Evolutionary conservation across 2,888 invertebrate genomes (phyloP).

Genomic region (Gari tellinella): DNA sequence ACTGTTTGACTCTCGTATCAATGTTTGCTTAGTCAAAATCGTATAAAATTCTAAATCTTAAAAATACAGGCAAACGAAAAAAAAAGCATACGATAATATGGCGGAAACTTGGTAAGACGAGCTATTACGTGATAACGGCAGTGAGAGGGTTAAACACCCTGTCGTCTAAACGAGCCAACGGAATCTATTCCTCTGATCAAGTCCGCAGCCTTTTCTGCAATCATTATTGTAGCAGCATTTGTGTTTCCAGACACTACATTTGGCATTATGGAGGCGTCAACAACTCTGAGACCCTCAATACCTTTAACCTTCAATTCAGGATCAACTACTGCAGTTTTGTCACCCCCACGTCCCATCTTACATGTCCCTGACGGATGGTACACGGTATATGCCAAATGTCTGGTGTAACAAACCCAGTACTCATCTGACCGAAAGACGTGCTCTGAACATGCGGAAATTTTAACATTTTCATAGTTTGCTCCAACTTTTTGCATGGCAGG

Average conservation of each 20-base stretch:
- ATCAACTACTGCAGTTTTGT: conserved; percentile 88
- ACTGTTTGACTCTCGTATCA: too few relatives aligned
- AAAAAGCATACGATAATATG: too few relatives aligned
- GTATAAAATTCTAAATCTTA: too few relatives aligned
- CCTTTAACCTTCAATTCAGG: conserved; percentile 81
- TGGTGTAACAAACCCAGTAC: conserved; percentile 59
- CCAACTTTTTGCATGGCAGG: conserved; percentile 52
- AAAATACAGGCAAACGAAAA: too few relatives aligned
- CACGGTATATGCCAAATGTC: conserved; percentile 39
- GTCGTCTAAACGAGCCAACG: conserved; percentile 1
- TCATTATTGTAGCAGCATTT: conserved; percentile 52
- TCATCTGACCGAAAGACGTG: conserved; percentile 46
- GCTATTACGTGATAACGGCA: too few relatives aligned
- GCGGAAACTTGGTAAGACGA: too few relatives aligned
- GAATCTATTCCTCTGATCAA: conserved; percentile 40
- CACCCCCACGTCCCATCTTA: conserved; percentile 87
- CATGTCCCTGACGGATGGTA: conserved; percentile 91
- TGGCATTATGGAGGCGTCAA: conserved; percentile 53
- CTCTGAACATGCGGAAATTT: conserved; percentile 42
- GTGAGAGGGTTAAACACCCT: too few relatives aligned
- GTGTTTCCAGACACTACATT: conserved; percentile 49
- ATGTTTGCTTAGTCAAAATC: too few relatives aligned
- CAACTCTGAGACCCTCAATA: conserved; percentile 40
- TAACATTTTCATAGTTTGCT: conserved; percentile 30
- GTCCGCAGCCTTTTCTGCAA: conserved; percentile 47